Conservation (phyloP, 2,797 vertebrate genomes). For the Enteromius mattozi region DNA sequence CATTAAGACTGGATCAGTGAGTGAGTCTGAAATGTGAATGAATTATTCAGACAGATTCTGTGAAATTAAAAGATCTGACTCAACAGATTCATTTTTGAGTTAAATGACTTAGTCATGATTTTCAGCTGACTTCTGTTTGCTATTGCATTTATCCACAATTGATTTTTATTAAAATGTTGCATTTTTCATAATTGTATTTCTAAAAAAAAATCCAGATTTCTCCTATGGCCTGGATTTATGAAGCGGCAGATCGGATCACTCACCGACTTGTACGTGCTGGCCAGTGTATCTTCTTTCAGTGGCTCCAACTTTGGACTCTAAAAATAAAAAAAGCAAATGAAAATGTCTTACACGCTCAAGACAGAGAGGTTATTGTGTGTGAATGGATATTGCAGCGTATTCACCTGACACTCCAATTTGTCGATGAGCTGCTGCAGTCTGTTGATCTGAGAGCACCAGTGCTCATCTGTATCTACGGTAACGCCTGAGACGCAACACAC, state of each 20-base stretch:
- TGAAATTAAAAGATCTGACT: neutral
- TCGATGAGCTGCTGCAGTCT: conserved; percentile 92
- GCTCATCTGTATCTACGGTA: conserved; percentile 79
- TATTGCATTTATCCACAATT: neutral
- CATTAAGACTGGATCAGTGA: too few species aligned
- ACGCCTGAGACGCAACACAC: conserved; percentile 72
- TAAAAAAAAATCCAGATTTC: neutral
- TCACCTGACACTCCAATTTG: conserved; percentile 93
- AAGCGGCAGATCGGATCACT: conserved; percentile 66
- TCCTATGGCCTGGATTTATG: too few species aligned
- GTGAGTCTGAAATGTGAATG: too few species aligned
- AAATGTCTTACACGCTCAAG: neutral
- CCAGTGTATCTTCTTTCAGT: conserved; percentile 81
- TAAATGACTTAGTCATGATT: neutral
- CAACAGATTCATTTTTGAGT: neutral
- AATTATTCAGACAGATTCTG: neutral
- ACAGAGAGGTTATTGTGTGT: neutral
- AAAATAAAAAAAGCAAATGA: conserved; percentile 23
- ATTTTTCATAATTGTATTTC: neutral
- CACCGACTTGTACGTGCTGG: conserved; percentile 83
- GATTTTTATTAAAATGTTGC: neutral
- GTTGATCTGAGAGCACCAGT: conserved; percentile 91
- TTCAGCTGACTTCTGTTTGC: neutral
- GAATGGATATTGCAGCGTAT: neutral
- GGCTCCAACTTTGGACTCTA: conserved; percentile 91